A percentile compares a stretch with the other conserved stretches of the same genome.
These are phyloP conservation scores for Noctua fimbriata DNA, from an alignment of 2,888 invertebrate genomes.

Conservation along the genomic window DNA sequence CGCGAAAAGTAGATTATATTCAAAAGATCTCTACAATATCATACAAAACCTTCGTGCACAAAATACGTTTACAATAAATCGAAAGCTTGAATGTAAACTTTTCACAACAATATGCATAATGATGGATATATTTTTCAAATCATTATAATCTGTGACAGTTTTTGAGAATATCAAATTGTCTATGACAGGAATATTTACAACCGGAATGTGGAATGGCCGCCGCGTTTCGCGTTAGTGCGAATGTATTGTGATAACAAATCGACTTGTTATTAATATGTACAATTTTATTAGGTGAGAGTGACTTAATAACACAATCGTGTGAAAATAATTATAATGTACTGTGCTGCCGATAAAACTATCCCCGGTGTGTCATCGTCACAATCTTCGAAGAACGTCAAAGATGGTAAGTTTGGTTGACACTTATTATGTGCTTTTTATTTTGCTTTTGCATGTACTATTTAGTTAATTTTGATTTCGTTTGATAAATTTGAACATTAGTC, in stretches of 20 bases:
- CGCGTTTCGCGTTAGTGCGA: slow-evolving; percentile 84
- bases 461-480: slow-evolving; percentile 7
- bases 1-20: neutral
- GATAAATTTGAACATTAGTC: neutral
- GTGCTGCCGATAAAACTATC: slow-evolving; percentile 94
- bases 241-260: slow-evolving; percentile 82
- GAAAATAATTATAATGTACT: slow-evolving; percentile 91
- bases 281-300: slow-evolving; percentile 91
- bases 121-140: neutral
- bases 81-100: neutral
- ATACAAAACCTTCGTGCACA: neutral
- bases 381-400: slow-evolving; percentile 93
- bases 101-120: neutral
- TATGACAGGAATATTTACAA: slow-evolving; percentile 87
- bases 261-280: slow-evolving; percentile 85
- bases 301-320: slow-evolving; percentile 79
- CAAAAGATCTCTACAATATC: neutral
- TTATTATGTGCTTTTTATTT: slow-evolving; percentile 57
- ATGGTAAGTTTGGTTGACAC: slow-evolving; percentile 91
- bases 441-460: slow-evolving; percentile 37
- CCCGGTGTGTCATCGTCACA: slow-evolving; percentile 93
- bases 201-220: slow-evolving; percentile 90
- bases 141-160: slow-evolving; percentile 10
- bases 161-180: slow-evolving; percentile 72
- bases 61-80: neutral